Conservation (phyloP, 2,113 vertebrate species). For the Sceloporus tristichus region DNA sequence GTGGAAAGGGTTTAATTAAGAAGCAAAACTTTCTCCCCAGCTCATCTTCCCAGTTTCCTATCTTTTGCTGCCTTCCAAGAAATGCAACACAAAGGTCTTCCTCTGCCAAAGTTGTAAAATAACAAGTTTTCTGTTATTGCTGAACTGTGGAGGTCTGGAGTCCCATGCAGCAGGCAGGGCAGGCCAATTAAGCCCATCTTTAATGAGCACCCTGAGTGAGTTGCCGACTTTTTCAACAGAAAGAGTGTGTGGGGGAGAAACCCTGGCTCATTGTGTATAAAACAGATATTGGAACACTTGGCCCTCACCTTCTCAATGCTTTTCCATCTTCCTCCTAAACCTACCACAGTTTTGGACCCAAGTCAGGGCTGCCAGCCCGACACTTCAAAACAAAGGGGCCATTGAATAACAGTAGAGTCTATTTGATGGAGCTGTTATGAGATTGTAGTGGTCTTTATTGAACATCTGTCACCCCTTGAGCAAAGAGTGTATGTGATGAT, state of each 20-base stretch:
- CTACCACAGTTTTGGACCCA: slow-evolving; percentile 81
- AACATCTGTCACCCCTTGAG: slow-evolving; percentile 1
- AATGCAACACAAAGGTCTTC: slow-evolving; percentile 61
- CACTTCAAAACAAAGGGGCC: slow-evolving; percentile 19
- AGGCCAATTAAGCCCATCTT: slow-evolving; percentile 84
- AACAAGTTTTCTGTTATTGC: slow-evolving; percentile 69
- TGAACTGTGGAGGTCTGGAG: slow-evolving; percentile 65
- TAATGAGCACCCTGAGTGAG: slow-evolving; percentile 78
- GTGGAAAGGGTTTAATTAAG: slow-evolving; percentile 44
- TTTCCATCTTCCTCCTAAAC: slow-evolving; percentile 79
- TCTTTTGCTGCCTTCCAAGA: slow-evolving; percentile 55
- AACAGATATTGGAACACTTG: slow-evolving; percentile 43
- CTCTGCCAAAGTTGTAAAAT: slow-evolving; percentile 64
- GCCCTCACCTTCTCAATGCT: slow-evolving; percentile 71
- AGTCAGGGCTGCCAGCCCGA: slow-evolving; percentile 5
- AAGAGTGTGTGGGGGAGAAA: slow-evolving; percentile 60
- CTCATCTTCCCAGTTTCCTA: slow-evolving; percentile 54
- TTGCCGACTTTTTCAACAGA: slow-evolving; percentile 75
- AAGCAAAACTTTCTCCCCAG: slow-evolving; percentile 7
- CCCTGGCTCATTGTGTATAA: slow-evolving; percentile 45
- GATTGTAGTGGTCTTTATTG: not conserved
- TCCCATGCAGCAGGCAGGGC: slow-evolving; percentile 60
- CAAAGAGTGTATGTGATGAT: slow-evolving; percentile 58
- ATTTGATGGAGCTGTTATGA: slow-evolving; percentile 7
- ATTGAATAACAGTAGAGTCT: not conserved